Evolutionary conservation across 2,888 invertebrate species (phyloP).

Genomic region (Sabellastarte sp.): DNA sequence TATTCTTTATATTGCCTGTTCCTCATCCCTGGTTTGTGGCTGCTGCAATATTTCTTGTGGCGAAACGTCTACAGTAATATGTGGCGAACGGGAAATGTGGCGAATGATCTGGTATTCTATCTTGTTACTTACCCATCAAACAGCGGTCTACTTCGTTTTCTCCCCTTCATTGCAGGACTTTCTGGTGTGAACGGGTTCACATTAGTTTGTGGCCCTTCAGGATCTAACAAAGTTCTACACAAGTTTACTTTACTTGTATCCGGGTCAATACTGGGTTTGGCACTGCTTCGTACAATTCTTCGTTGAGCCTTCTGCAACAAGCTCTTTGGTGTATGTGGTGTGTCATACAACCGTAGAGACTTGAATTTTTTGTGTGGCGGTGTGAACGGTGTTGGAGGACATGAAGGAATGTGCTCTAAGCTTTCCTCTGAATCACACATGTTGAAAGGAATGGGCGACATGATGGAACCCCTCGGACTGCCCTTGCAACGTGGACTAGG

Average conservation of each 20-base stretch:
- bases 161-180: not conserved
- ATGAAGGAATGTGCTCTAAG: not conserved
- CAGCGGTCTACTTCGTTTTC: not conserved
- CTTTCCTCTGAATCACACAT: slow-evolving; percentile 12
- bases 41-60: too few species aligned
- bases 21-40: too few species aligned
- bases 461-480: slow-evolving; percentile 2
- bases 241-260: slow-evolving; percentile 15
- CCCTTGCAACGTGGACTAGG: not conserved
- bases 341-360: slow-evolving; percentile 73
- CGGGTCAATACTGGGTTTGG: slow-evolving; percentile 2
- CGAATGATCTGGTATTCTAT: too few species aligned
- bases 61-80: too few species aligned
- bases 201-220: slow-evolving; percentile 61
- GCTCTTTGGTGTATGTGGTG: slow-evolving; percentile 83
- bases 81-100: too few species aligned
- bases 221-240: slow-evolving; percentile 5
- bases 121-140: not conserved
- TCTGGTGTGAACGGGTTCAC: slow-evolving; percentile 74
- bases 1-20: too few species aligned
- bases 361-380: slow-evolving; percentile 62
- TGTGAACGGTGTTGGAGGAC: slow-evolving; percentile 26
- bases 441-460: too few species aligned
- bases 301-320: slow-evolving; percentile 67
- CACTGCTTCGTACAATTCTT: slow-evolving; percentile 2